Percentiles rank a stretch among this genome's conserved stretches.
phyloP scores from a whole-genome alignment of 2,113 vertebrate genomes.

The Tachysurus fulvidraco region DNA sequence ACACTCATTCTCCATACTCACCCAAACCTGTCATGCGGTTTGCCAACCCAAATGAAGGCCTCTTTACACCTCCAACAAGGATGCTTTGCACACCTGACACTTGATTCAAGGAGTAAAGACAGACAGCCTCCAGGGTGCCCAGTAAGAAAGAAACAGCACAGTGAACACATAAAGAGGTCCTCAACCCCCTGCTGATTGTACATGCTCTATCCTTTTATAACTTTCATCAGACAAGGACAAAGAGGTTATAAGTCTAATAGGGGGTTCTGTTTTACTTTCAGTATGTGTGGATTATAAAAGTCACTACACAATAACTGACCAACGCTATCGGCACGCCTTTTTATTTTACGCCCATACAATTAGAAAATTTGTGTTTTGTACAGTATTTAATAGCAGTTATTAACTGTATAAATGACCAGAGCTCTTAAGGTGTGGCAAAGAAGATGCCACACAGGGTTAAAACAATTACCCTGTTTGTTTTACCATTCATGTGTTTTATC shows the following conservation, averaged over 20 bases:
- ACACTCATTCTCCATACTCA: constrained; percentile 7
- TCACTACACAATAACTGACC: background rate
- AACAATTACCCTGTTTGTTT: background rate
- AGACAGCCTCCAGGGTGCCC: constrained; percentile 27
- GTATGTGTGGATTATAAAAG: background rate
- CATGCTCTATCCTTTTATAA: background rate
- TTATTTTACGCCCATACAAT: background rate
- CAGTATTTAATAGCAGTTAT: background rate
- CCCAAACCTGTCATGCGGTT: constrained; percentile 6
- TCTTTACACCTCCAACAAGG: constrained; percentile 8
- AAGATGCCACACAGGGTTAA: background rate
- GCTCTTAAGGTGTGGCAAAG: background rate
- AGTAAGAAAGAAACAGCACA: constrained; percentile 24
- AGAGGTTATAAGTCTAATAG: constrained; percentile 22
- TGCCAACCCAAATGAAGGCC: background rate
- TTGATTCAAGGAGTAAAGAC: constrained; percentile 28
- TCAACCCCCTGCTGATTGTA: constrained; percentile 29
- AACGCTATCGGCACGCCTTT: background rate
- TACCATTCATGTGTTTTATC: background rate
- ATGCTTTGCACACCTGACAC: constrained; percentile 29
- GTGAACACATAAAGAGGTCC: constrained; percentile 29
- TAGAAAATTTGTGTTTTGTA: background rate
- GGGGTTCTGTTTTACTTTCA: background rate
- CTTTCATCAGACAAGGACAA: constrained; percentile 39
- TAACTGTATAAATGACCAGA: background rate